Evolutionary conservation across 2,113 vertebrate species (phyloP).

Genomic region (Macquaria australasica): DNA sequence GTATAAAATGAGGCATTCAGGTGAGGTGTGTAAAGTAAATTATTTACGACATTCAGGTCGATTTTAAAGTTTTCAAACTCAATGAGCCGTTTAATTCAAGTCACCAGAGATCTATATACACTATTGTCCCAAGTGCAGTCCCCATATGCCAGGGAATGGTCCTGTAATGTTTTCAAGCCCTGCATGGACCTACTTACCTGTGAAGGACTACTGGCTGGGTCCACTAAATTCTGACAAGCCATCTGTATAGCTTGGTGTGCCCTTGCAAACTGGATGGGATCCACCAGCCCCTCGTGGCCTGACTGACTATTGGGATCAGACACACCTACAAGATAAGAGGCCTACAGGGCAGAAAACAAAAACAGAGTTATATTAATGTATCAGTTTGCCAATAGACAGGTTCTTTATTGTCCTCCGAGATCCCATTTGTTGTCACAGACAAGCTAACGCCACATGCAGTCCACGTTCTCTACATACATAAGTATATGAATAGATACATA

Average conservation of each 20-base stretch:
- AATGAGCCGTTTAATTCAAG: conserved; percentile 39
- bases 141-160: background rate
- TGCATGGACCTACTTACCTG: conserved; percentile 87
- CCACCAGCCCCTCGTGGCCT: conserved; percentile 96
- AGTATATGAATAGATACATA: background rate
- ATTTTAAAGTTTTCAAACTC: conserved; percentile 28
- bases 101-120: conserved; percentile 14
- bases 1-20: conserved; percentile 4
- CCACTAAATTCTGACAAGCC: conserved; percentile 98
- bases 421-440: background rate
- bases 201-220: conserved; percentile 95
- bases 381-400: background rate
- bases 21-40: background rate
- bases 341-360: conserved; percentile 79
- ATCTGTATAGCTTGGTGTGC: conserved; percentile 99
- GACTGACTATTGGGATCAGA: conserved; percentile 98
- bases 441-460: background rate
- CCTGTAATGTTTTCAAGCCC: conserved; percentile 5
- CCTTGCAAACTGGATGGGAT: conserved; percentile 97
- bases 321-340: conserved; percentile 97
- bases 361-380: background rate
- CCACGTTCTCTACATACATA: background rate
- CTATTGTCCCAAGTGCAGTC: background rate
- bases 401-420: background rate
- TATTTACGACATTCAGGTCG: background rate